Evolutionary conservation across 2,113 vertebrate genomes (phyloP).

Genomic region (Petromus typicus): DNA sequence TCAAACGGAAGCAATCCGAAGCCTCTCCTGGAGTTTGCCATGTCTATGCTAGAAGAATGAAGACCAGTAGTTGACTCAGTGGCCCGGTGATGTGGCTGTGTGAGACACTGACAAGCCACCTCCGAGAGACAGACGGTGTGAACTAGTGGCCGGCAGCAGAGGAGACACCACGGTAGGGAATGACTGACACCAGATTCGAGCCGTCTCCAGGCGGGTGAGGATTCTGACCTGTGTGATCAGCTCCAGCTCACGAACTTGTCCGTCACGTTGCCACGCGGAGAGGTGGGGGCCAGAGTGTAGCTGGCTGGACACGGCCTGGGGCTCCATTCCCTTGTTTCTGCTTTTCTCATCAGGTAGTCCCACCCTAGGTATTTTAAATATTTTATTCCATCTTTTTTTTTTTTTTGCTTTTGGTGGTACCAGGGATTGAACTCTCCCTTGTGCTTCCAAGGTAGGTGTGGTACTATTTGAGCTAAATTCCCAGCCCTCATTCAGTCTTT

Average conservation of each 20-base stretch:
- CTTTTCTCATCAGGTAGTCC: constrained; percentile 41
- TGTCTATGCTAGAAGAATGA: constrained; percentile 22
- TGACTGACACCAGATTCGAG: not conserved
- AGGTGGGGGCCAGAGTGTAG: constrained; percentile 1
- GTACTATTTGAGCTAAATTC: too few species aligned
- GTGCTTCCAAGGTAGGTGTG: too few species aligned
- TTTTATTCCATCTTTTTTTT: too few species aligned
- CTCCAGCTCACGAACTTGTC: not conserved
- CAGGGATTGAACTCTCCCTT: too few species aligned
- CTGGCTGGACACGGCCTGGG: not conserved
- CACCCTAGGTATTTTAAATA: too few species aligned
- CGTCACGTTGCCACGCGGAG: not conserved
- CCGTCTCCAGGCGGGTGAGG: not conserved
- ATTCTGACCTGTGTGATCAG: not conserved
- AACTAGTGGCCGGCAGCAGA: not conserved
- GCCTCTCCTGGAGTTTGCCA: not conserved
- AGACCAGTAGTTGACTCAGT: not conserved
- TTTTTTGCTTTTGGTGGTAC: too few species aligned
- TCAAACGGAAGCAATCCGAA: constrained; percentile 48
- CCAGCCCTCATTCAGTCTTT: too few species aligned
- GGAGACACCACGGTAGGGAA: not conserved
- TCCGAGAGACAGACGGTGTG: not conserved
- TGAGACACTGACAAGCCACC: not conserved
- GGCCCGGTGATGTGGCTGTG: not conserved
- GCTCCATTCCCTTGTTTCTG: not conserved